Percentiles rank a stretch among this genome's conserved stretches.
Conservation (phyloP, 2,113 vertebrate genomes). For the Nannobrachium achirus region DNA sequence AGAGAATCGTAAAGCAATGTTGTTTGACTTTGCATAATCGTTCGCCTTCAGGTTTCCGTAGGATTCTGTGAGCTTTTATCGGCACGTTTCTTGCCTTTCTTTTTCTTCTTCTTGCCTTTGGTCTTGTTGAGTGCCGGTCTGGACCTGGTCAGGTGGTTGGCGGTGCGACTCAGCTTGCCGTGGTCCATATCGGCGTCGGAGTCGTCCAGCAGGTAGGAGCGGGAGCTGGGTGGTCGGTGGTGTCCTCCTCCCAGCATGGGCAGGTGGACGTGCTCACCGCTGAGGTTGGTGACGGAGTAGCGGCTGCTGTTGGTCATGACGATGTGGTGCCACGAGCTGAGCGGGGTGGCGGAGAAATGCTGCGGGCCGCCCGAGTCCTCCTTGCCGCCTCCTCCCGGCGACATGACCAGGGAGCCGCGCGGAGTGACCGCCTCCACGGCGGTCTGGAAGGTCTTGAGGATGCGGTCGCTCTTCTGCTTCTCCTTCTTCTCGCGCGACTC, state of each 20-base stretch:
- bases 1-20: too few relatives aligned
- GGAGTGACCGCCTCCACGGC: constrained; percentile 82
- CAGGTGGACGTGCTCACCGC: constrained; percentile 69
- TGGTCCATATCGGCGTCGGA: constrained; percentile 60
- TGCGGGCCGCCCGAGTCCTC: constrained; percentile 74
- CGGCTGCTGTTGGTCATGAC: constrained; percentile 78
- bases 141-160: constrained; percentile 73
- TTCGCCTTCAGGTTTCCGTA: neutral
- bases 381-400: constrained; percentile 68
- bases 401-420: constrained; percentile 79
- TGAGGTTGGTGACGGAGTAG: constrained; percentile 73
- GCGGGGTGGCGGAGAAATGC: constrained; percentile 80
- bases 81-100: constrained; percentile 62
- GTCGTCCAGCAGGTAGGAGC: constrained; percentile 65
- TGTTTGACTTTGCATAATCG: too few relatives aligned
- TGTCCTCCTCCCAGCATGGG: constrained; percentile 55
- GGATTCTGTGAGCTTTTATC: constrained; percentile 44
- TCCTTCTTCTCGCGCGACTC: constrained; percentile 85
- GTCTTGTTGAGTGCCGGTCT: constrained; percentile 71
- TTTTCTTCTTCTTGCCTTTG: constrained; percentile 73
- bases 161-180: constrained; percentile 62
- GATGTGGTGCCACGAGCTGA: constrained; percentile 83
- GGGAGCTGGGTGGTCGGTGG: constrained; percentile 60
- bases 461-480: constrained; percentile 82
- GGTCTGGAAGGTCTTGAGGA: constrained; percentile 83